Evolutionary conservation across 2,797 vertebrate species (phyloP), one percentile per base, ranked within the genome.

Genomic region (Clarias pachynema): DNA sequence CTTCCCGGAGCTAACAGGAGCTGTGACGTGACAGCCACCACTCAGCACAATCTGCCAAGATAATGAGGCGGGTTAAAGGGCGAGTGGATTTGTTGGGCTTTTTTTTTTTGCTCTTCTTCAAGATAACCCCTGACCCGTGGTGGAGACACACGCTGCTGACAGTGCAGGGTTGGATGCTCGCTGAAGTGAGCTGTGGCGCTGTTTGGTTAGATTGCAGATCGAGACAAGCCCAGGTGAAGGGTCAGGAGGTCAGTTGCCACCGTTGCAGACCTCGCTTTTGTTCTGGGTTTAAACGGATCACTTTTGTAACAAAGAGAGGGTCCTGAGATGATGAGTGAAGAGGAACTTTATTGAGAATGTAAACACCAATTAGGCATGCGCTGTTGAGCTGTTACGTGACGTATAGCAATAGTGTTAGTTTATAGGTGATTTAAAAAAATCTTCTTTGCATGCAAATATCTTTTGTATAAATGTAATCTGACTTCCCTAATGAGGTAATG

Each of bases 41-140:
- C 81, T 86, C 86, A 57, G 69, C 37, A 78, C 81, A 78, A 66
- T 82, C 79, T 56, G 26, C 22, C 69, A 68, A 78, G 79, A 89
- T 85, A 86, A 82, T 85, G 81, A 85, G 29, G 56, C 49, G n/a
- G 85, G 86, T 84, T 86, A 88, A 91, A 88, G 77, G 82, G 57
- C 85, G 87, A 86, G 78, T 79, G 87, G 81, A 84, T 88, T 89
- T 88, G 85, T 87, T 88, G 44, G 75, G 66, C 66, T 83, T 85
- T 87, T 87, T 87, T 87, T 84, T 89, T 87, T 63, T 66, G 57
- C 66, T 77, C 78, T 85, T 84, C 84, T 84, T 81, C 20, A 4
- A 85, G 89, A 90, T 89, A 88, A 89, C 89, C 86, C 85, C 60
- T 90, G 86, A 90, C 86, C 90, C 57, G 18, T 12, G 68, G 49